Evolutionary conservation across 2,888 invertebrate species (phyloP).

Genomic region (Aphrophora alni): DNA sequence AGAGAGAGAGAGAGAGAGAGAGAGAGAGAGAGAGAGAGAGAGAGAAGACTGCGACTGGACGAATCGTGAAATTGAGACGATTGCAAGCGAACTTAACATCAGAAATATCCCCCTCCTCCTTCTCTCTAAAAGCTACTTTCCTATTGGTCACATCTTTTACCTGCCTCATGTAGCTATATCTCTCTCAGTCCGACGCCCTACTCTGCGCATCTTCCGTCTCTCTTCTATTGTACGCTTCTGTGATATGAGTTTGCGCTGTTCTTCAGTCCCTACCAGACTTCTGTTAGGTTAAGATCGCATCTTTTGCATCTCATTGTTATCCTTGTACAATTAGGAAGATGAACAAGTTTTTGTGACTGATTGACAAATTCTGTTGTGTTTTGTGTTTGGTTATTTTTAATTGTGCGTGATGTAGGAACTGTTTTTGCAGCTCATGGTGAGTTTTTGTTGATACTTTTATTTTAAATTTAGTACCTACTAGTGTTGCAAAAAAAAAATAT

Average conservation of each 20-base stretch:
- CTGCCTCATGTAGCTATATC: constrained; percentile 1
- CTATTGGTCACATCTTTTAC: neutral
- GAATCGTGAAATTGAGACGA: neutral
- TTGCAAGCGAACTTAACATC: neutral
- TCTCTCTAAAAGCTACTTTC: neutral
- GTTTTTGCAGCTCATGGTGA: neutral
- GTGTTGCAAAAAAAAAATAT: no score
- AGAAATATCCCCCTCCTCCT: neutral
- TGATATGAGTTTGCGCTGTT: neutral
- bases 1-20: neutral
- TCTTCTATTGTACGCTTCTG: neutral
- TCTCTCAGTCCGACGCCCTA: neutral
- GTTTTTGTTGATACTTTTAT: no score
- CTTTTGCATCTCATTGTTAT: neutral
- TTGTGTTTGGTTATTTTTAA: neutral
- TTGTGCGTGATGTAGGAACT: neutral
- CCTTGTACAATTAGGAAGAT: neutral
- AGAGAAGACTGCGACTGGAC: neutral
- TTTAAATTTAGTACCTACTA: no score
- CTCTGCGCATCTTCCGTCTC: neutral
- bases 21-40: neutral
- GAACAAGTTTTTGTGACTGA: neutral
- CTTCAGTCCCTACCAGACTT: neutral
- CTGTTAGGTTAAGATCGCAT: neutral
- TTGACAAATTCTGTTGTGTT: neutral